Percentiles rank a stretch among this genome's conserved stretches.
phyloP scores from a whole-genome alignment of 2,888 invertebrate species.

The Seira sanloemensis region DNA sequence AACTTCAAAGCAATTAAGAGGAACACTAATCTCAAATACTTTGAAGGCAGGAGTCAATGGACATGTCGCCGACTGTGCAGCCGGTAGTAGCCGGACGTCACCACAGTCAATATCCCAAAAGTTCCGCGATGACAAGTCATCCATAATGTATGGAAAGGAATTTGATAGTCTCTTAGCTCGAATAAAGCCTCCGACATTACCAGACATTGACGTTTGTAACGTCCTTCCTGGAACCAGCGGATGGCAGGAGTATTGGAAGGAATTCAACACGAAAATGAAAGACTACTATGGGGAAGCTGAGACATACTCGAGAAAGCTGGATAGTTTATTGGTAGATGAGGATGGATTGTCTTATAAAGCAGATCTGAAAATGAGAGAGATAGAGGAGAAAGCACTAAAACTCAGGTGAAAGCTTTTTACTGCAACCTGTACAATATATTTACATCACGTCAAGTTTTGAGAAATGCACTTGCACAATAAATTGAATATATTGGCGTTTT shows the following conservation, averaged over 20 bases:
- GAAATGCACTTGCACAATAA: no score
- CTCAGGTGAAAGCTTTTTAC: no score
- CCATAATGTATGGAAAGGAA: background rate
- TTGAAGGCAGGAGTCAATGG: no score
- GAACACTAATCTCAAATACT: no score
- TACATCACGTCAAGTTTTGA: no score
- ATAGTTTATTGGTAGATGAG: conserved; percentile 32
- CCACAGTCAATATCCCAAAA: background rate
- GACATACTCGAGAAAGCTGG: conserved; percentile 34
- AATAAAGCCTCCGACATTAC: conserved; percentile 29
- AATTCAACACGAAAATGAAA: conserved; percentile 30
- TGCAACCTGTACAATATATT: no score
- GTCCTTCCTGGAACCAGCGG: conserved; percentile 34
- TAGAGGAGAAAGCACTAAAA: conserved; percentile 26
- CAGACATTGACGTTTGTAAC: conserved; percentile 39
- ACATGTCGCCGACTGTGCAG: no score
- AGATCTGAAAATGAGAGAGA: conserved; percentile 9
- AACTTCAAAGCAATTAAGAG: no score
- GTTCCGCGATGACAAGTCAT: background rate
- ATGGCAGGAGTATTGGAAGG: conserved; percentile 40
- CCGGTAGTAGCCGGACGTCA: no score
- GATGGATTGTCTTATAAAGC: conserved; percentile 21
- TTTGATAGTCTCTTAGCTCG: background rate
- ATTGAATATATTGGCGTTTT: no score
- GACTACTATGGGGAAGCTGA: conserved; percentile 30